Evolutionary conservation across 2,888 invertebrate species (phyloP).

Genomic region (Leptogaster cylindrica): DNA sequence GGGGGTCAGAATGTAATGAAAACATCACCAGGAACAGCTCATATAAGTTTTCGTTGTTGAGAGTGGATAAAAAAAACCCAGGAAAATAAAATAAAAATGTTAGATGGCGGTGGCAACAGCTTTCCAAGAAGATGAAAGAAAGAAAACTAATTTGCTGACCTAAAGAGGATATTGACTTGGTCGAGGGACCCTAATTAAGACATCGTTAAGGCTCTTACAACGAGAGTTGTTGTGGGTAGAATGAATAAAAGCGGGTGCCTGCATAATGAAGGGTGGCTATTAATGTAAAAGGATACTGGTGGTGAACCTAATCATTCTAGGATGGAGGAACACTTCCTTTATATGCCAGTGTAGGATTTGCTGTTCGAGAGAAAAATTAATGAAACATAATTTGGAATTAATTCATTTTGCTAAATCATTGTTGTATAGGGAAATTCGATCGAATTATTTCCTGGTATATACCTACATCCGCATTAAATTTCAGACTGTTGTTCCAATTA

Average conservation of each 20-base stretch:
- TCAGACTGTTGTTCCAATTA: no score
- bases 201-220: conserved; percentile 39
- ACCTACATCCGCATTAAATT: no score
- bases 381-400: no score
- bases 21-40: no score
- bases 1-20: no score
- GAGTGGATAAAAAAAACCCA: background rate
- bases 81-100: background rate
- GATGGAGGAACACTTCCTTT: conserved; percentile 26
- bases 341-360: no score
- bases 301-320: conserved; percentile 31
- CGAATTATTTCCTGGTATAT: no score
- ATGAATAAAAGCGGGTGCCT: conserved; percentile 40
- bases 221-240: conserved; percentile 37
- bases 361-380: no score
- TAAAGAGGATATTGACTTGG: conserved; percentile 41
- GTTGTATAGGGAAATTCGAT: no score
- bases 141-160: conserved; percentile 40
- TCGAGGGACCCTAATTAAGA: conserved; percentile 40
- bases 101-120: conserved; percentile 33
- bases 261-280: conserved; percentile 37
- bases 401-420: no score
- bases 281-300: conserved; percentile 38
- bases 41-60: conserved; percentile 11
- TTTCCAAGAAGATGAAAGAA: conserved; percentile 36